Base-by-base conservation (phyloP, 2,888 invertebrate genomes). In the Coremacera marginata region DNA sequence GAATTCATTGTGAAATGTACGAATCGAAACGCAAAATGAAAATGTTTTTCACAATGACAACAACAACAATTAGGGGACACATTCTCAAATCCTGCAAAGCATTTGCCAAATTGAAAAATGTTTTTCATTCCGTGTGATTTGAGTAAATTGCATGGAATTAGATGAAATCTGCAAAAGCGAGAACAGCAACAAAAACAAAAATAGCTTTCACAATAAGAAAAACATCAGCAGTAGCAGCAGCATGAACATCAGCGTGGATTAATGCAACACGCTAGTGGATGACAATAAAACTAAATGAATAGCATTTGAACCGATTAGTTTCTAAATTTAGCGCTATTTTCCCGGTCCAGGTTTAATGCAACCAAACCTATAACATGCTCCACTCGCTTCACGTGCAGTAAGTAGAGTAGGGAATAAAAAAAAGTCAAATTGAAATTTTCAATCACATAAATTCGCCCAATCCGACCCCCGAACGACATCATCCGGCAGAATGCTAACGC, bases 71-170 rank as follows among this genome's bases (percentile, higher is more conserved):
- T n/a, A 9, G 2, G 57, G 25, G 25, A 57, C 25, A 22, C 22
- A 57, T 22, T 19, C 57, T 19, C 57, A 60, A 60, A 60, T 60
- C 57, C 57, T 22, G 57, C 22, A 27, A 25, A 34, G 60, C 44
- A 72, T 72, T 44, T 62, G 70, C 51, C 16, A 70, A 76, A 70
- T 76, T 70, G 76, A 70, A 76, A 72, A 76, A 76, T 70, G 70
- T 67, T 71, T 57, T 77, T 68, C 72, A 62, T 52, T 68, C 37
- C 37, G 63, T 68, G 68, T 49, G 49, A 51, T 49, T 63, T 44
- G 51, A 44, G 77, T 77, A 80, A 81, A 79, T 80, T 81, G 78
- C 77, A 80, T 77, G 71, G 79, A 79, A 78, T 80, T 78, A 78
- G 80, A 78, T 74, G 55, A 78, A 79, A 78, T 76, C 76, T 57